phyloP scores from a whole-genome alignment of 92 coral and sea anemone genomes.

The Heliopora coerulea region DNA sequence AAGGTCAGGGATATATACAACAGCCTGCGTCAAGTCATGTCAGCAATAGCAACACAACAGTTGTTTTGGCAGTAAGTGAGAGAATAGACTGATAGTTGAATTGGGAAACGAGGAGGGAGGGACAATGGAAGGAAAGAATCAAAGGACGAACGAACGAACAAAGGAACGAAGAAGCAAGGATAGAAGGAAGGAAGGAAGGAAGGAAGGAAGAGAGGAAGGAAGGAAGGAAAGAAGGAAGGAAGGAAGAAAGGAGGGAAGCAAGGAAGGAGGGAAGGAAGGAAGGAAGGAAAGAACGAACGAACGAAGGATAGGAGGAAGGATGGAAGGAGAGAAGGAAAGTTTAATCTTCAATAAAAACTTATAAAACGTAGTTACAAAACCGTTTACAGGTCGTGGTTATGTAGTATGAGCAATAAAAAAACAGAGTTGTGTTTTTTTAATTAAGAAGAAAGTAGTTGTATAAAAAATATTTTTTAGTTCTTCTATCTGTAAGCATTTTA shows the following conservation, averaged over 20 bases:
- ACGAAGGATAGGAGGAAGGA: not conserved
- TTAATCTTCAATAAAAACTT: too few species aligned
- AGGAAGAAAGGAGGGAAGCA: constrained; percentile 9
- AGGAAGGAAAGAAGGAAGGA: constrained; percentile 30
- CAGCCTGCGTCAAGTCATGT: constrained; percentile 13
- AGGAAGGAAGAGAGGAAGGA: constrained; percentile 5
- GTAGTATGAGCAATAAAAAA: too few species aligned
- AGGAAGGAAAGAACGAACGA: constrained; percentile 3
- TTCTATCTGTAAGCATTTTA: too few species aligned
- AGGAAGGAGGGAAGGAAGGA: constrained; percentile 18
- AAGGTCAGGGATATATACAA: constrained; percentile 19
- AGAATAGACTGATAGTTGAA: not conserved
- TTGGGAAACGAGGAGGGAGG: not conserved
- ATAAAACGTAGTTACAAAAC: too few species aligned
- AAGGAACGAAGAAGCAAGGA: not conserved
- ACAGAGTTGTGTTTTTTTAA: too few species aligned
- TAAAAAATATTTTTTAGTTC: too few species aligned
- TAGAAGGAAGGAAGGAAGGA: not conserved
- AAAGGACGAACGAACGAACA: constrained; percentile 1
- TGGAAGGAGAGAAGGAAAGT: not conserved
- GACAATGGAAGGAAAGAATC: constrained; percentile 16
- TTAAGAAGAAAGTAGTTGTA: too few species aligned
- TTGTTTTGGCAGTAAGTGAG: constrained; percentile 7
- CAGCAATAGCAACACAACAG: constrained; percentile 8
- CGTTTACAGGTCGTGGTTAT: too few species aligned